Base-by-base conservation (phyloP, 2,888 invertebrate species). In the Sicus ferrugineus region DNA sequence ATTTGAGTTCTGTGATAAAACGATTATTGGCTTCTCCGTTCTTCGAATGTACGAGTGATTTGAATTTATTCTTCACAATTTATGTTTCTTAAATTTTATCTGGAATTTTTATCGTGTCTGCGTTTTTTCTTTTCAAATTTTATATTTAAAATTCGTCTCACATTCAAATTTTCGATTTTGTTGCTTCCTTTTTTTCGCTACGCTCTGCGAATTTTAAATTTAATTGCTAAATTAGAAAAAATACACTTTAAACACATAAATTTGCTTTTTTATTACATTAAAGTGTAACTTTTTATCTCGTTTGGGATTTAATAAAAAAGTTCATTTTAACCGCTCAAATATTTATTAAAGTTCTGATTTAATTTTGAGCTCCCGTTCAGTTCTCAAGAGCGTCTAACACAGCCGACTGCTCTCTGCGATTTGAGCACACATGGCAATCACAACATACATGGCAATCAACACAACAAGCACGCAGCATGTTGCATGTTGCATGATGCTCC, bases 301-400 rank as follows among this genome's bases (percentile, higher is more conserved):
- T 56, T 56, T 56, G 26, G 11, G 11, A 54, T 28, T 54, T 16
- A 16, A 30, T 54, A 11, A 11, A 54, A 16, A 54, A 34, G 14
- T 54, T 54, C 26, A 54, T 54, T 5, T 50, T 9, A 21, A 23
- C n/a, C n/a, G 26, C 21, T 54, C 7, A 54, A 21, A 54, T 54
- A 54, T 54, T 56, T 56, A 21, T 2, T 9, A 7, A n/a, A n/a
- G n/a, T n/a, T n/a, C n/a, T n/a, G n/a, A n/a, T n/a, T 42, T n/a
- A 7, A 46, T 63, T 23, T 21, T 30, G 21, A 46, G 30, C 48
- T 48, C 31, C 5, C 50, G 31, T 14, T 50, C 71, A 73, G 59
- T 67, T 68, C 56, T 69, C 48, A 69, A 65, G 70, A 68, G 69
- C 73, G 73, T 74, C 75, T 73, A 71, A 70, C 34, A 69, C 72